Evolutionary conservation across 2,113 vertebrate species (phyloP), one percentile per base, ranked within the genome.

Genomic region (Lophotis ruficrista): DNA sequence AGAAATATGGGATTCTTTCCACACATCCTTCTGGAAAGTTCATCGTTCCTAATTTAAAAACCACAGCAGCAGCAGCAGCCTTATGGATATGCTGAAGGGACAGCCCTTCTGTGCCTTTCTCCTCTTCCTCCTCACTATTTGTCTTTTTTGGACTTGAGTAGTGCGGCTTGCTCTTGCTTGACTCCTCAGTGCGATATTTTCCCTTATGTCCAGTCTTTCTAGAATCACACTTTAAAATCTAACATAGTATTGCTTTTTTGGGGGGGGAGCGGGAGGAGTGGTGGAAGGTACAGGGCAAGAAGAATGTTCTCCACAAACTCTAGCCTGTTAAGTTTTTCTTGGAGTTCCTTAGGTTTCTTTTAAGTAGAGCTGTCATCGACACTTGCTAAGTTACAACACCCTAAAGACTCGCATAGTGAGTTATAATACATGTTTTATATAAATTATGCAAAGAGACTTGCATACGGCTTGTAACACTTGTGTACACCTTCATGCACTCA

Each of bases 31-130:
- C 90, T 95, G 94, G 80, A 93, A 95, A 92, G 68, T 78, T 90
- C 65, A 83, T 96, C 92, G 64, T 73, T 86, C 87, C 56, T 45
- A 90, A 87, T 72, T 84, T 56, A 87, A 96, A 97, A 95, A 82
- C 53, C 38, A 2, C 95, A 91, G 61, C 65, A 87, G 69, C 48
- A 35, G 78, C 48, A 35, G 78, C 25, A 10, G n/a, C 89, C 51
- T 73, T 77, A 58, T 43, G 71, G 91, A 56, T 89, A 69, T 23
- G 43, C 19, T 43, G 41, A 43, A 43, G 35, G 19, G 47, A 78
- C 64, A 78, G 83, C 7, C 5, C 43, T 90, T 54, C 76, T 48
- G 41, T 73, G 88, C 66, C 75, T 70, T 70, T 81, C 70, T 76
- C 31, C 43, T 91, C 18, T 77, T 93, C 58, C 81, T 93, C 58